A percentile compares a stretch with the other conserved stretches of the same genome.
Conservation (phyloP, 1,140 invertebrate genomes). For the Ceratosolen solmsi region DNA sequence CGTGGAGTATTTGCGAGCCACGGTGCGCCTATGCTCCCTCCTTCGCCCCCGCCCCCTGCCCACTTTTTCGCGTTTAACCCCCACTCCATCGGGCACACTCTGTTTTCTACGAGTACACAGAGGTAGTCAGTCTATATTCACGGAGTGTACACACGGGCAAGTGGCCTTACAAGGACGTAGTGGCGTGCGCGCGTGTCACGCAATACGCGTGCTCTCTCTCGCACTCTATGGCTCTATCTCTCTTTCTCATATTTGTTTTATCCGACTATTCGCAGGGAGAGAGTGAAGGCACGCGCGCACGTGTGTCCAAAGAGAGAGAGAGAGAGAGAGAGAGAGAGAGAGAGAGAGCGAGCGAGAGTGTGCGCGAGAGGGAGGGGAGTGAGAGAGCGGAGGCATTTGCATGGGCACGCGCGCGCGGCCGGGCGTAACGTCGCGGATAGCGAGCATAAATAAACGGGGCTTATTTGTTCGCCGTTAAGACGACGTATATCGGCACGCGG, state of each 20-base stretch:
- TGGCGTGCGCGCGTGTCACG: constrained; percentile 57
- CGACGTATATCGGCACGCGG: no score
- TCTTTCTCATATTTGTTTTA: constrained; percentile 20
- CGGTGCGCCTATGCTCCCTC: no score
- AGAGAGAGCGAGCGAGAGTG: not conserved
- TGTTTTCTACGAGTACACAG: not conserved
- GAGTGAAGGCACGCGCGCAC: not conserved
- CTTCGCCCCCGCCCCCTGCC: not conserved
- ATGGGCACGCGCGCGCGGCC: constrained; percentile 56
- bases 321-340: constrained; percentile 1
- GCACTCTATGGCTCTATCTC: not conserved
- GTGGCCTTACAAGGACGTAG: constrained; percentile 72
- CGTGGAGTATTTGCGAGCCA: constrained; percentile 19
- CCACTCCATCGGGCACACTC: not conserved
- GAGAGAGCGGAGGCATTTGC: constrained; percentile 53
- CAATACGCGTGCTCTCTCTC: constrained; percentile 48
- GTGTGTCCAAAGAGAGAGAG: not conserved
- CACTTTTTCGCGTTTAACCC: no score
- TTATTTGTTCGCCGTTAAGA: constrained; percentile 24
- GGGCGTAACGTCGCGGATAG: constrained; percentile 49
- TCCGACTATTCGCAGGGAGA: not conserved
- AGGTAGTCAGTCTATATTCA: not conserved
- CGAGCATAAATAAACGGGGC: constrained; percentile 8
- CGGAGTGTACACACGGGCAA: constrained; percentile 54
- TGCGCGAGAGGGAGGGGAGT: not conserved